phyloP scores from a whole-genome alignment of 2,797 vertebrate species.

The Cossypha caffra region DNA sequence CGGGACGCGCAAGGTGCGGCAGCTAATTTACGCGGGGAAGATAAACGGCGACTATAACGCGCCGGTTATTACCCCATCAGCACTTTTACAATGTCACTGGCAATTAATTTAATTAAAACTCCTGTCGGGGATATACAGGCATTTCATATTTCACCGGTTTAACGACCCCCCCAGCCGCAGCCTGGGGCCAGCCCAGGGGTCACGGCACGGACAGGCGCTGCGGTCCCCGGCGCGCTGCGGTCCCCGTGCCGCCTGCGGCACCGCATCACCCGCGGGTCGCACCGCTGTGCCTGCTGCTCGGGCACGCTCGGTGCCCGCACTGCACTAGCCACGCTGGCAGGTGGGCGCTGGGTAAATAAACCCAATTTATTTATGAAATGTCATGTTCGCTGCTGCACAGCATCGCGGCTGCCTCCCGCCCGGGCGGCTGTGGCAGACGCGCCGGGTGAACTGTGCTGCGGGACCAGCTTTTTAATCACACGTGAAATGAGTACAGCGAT shows the following conservation, averaged over 20 bases:
- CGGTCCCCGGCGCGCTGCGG: not conserved
- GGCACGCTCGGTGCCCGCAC: not conserved
- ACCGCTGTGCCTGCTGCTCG: not conserved
- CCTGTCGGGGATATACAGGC: constrained; percentile 84
- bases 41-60: constrained; percentile 83
- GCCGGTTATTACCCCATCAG: constrained; percentile 91
- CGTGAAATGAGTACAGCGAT: not conserved
- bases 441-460: not conserved
- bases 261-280: not conserved
- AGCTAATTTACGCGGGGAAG: constrained; percentile 82
- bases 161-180: constrained; percentile 71
- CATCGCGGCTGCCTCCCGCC: not conserved
- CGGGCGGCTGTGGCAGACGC: not conserved
- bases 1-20: constrained; percentile 46
- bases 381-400: not conserved
- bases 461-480: not conserved
- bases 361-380: not conserved
- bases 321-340: not conserved
- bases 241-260: not conserved
- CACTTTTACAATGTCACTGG: constrained; percentile 87
- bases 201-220: not conserved
- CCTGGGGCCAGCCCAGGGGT: not conserved
- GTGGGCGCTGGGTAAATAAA: not conserved
- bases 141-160: constrained; percentile 88
- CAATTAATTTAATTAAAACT: constrained; percentile 98